Evolutionary conservation across 2,797 vertebrate species (phyloP), one percentile per base, ranked within the genome.

Genomic region (Coilia nasus): DNA sequence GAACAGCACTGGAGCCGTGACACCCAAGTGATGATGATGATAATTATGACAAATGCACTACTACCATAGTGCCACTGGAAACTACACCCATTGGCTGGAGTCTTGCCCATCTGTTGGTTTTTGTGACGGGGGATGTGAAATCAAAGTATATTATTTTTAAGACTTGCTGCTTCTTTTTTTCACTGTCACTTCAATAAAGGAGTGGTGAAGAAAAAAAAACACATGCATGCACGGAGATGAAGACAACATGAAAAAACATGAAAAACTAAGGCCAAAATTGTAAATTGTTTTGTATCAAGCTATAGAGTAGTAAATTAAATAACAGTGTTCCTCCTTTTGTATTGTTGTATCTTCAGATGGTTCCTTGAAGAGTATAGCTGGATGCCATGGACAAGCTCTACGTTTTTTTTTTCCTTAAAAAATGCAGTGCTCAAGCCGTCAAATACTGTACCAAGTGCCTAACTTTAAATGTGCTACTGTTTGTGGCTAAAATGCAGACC

Each of bases 371-470:
- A 88, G 90, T 93, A 91, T 92, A 91, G 90, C 92, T 94, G 90
- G 85, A 89, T 89, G 91, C 91, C 88, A 81, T 90, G 92, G 64
- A 71, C 87, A 92, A 93, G 92, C 93, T 93, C 91, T 90, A 93
- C 92, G 82, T 87, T 90, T 92, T 94, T 92, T 91, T 78, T 78
- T 92, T 92, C 87, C 87, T 78, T 78, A 31, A 78, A 31, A 78
- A 78, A 78, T 35, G 93, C 90, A 93, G 71, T 95, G 92, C 92
- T 92, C 91, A 92, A 88, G 94, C 95, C 95, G 95, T 96, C 96
- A 93, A 96, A 93, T 94, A 78, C 35, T 78, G 71, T 44, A 97
- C 95, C 95, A 98, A 99, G 98, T 99, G 97, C 98, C 97, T 98
- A 96, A 93, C 95, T 96, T 90, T 88, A 92, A 94, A 95, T 94